phyloP scores from a whole-genome alignment of 2,797 vertebrate species.

The Acrocephalus scirpaceus region DNA sequence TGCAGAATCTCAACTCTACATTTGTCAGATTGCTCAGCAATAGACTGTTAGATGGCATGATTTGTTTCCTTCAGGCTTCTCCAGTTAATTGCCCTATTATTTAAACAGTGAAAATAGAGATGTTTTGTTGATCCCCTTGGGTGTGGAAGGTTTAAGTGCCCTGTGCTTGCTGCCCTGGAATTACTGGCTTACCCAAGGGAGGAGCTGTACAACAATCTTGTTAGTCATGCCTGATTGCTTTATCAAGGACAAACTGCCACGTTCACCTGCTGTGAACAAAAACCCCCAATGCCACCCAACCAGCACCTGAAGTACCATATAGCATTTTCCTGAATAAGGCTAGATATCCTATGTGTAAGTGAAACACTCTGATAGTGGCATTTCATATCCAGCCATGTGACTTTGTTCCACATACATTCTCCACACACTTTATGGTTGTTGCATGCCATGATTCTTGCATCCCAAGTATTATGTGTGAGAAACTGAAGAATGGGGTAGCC shows the following conservation, averaged over 20 bases:
- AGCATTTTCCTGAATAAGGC: not conserved
- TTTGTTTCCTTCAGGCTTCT: not conserved
- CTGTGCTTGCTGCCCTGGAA: not conserved
- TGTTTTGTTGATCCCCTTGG: not conserved
- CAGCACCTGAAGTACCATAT: not conserved
- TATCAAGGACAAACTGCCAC: not conserved
- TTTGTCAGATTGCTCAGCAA: not conserved
- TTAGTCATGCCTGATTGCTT: not conserved
- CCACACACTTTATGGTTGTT: not conserved
- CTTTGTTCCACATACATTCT: not conserved
- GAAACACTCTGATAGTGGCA: not conserved
- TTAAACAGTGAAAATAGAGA: not conserved
- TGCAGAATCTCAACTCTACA: not conserved
- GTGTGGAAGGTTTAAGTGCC: not conserved
- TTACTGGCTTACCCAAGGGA: not conserved
- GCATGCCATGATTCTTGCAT: accelerated
- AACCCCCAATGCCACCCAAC: not conserved
- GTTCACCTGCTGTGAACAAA: not conserved
- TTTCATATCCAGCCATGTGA: not conserved
- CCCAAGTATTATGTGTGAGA: not conserved
- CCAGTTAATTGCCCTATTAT: not conserved
- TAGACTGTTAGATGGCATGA: not conserved
- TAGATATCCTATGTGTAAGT: too few relatives aligned
- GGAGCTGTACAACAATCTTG: not conserved
- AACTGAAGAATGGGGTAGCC: not conserved